A percentile compares a stretch with the other conserved stretches of the same genome.
Evolutionary conservation across 2,888 invertebrate species (phyloP).

Genomic region (Ophion costatus): DNA sequence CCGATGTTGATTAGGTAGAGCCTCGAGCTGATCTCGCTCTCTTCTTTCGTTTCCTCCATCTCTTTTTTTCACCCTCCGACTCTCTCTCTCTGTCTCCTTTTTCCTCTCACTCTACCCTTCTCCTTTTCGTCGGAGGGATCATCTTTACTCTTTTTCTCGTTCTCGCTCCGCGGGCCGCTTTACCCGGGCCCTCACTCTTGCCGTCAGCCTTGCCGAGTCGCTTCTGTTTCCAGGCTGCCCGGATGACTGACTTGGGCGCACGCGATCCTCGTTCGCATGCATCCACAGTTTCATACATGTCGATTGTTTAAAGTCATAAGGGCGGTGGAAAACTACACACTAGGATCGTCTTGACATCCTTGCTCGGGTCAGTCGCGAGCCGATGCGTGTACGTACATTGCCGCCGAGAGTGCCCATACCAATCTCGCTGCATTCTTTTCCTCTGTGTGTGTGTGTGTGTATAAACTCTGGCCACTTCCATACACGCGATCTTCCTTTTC

Average conservation of each 20-base stretch:
- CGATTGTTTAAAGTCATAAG: conserved; percentile 34
- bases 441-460: conserved; percentile 53
- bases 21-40: conserved; percentile 71
- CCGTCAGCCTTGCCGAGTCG: conserved; percentile 76
- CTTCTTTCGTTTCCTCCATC: conserved; percentile 61
- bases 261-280: conserved; percentile 77
- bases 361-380: conserved; percentile 4
- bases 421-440: conserved; percentile 50
- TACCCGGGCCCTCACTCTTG: conserved; percentile 55
- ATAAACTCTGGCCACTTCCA: conserved; percentile 14
- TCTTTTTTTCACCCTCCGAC: conserved; percentile 59
- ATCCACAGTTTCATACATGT: conserved; percentile 46
- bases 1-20: conserved; percentile 80
- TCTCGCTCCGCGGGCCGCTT: conserved; percentile 65
- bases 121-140: conserved; percentile 37
- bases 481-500: conserved; percentile 54
- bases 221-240: conserved; percentile 78
- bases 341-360: conserved; percentile 3
- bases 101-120: conserved; percentile 42
- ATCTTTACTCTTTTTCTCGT: conserved; percentile 46
- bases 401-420: conserved; percentile 16
- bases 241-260: conserved; percentile 70
- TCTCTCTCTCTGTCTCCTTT: conserved; percentile 59
- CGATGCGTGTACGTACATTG: conserved; percentile 13
- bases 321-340: conserved; percentile 5